A percentile compares a stretch with the other conserved stretches of the same genome.
Evolutionary conservation across 2,113 vertebrate species (phyloP).

Genomic region (Thunnus maccoyii): DNA sequence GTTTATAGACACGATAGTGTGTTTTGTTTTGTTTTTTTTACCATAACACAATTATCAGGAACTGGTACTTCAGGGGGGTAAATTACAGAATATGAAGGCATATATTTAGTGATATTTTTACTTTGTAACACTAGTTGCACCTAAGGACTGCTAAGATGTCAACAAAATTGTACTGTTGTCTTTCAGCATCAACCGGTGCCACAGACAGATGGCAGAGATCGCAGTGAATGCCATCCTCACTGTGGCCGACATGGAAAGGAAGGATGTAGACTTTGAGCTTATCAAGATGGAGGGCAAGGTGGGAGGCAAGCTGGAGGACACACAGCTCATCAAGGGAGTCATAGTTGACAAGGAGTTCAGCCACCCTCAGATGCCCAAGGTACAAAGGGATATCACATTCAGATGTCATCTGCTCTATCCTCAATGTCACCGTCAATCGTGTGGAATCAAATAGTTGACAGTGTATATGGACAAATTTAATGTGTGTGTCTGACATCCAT

Average conservation of each 20-base stretch:
- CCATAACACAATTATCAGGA: neutral
- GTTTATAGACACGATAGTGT: slow-evolving; percentile 46
- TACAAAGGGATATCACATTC: slow-evolving; percentile 51
- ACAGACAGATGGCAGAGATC: slow-evolving; percentile 98
- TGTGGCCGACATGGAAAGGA: slow-evolving; percentile 96
- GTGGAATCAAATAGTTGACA: neutral
- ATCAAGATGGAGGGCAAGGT: slow-evolving; percentile 99
- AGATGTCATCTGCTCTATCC: neutral
- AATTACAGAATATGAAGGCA: no score
- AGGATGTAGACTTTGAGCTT: slow-evolving; percentile 98
- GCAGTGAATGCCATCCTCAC: slow-evolving; percentile 95
- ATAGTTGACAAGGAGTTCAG: slow-evolving; percentile 99
- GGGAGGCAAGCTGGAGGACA: slow-evolving; percentile 97
- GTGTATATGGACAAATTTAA: neutral
- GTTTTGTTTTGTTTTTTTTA: no score
- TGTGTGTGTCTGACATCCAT: neutral
- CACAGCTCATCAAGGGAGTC: slow-evolving; percentile 95
- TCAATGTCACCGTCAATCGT: no score
- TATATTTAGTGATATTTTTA: no score
- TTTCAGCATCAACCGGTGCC: slow-evolving; percentile 95
- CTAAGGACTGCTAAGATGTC: neutral
- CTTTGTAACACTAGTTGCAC: no score
- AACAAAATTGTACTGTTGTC: neutral
- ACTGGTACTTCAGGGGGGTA: neutral
- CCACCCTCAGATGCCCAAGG: slow-evolving; percentile 99